Base-by-base conservation (phyloP, 2,888 invertebrate genomes). In the Crioceris asparagi region DNA sequence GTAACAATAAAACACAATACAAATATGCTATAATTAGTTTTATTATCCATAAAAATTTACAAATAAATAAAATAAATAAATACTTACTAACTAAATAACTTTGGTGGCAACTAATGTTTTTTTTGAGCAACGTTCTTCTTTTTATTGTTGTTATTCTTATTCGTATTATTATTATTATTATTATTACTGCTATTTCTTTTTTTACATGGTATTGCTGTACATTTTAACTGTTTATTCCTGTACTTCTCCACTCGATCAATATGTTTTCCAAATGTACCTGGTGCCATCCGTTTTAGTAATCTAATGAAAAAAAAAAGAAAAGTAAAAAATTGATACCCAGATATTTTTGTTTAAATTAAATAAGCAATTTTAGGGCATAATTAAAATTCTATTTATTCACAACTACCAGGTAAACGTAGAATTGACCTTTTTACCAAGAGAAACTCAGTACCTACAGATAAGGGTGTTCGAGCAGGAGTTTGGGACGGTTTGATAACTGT, bases 171-270 rank as follows among this genome's bases (percentile, higher is more conserved):
- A 27, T 36, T 39, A 29, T 46, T 48, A 25, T 42, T 43, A 17
- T 23, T 36, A 17, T 43, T 46, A n/a, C 38, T 43, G 30, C 45
- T 44, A 25, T 43, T 43, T 32, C 46, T 48, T 36, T 52, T 57
- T 44, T 53, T 60, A 43, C 64, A 64, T 12, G 60, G 60, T 42
- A 64, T 62, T 8, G 58, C 55, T 11, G 61, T 61, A 44, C 64
- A 64, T 45, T 56, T 58, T 18, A 58, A 46, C 43, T 59, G 54
- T 46, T 58, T 61, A 36, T 57, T 51, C 4, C 55, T 49, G 38
- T 60, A 62, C 46, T 59, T 62, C 14, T 52, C 54, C 8, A 57
- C 55, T 45, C 53, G 57, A 23, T 59, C 56, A 27, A 64, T 58
- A 33, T 57, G 56, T 45, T 55, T 59, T 17, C 57, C 57, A 38